A percentile compares a stretch with the other conserved stretches of the same genome.
phyloP scores from a whole-genome alignment of 1,140 invertebrate genomes.

The Drosophila repleta region DNA sequence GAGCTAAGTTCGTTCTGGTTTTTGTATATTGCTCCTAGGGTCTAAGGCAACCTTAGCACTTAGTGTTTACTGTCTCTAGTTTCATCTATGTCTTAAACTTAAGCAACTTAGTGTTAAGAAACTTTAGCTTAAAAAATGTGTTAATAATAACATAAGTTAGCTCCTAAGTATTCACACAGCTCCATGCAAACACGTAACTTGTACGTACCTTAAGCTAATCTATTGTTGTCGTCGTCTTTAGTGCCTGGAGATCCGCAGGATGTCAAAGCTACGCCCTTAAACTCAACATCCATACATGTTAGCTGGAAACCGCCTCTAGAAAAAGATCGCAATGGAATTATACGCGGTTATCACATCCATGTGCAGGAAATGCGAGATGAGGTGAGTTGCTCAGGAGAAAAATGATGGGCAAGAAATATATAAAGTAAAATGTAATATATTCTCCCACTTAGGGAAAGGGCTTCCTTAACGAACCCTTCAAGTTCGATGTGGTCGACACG shows the following conservation, averaged over 20 bases:
- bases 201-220: conserved; percentile 58
- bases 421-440: background rate
- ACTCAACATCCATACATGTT: conserved; percentile 96
- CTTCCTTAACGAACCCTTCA: conserved; percentile 92
- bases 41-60: conserved; percentile 54
- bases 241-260: conserved; percentile 98
- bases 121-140: background rate
- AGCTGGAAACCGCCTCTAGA: conserved; percentile 95
- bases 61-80: conserved; percentile 50
- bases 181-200: conserved; percentile 9
- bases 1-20: conserved; percentile 67
- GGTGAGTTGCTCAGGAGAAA: conserved; percentile 84
- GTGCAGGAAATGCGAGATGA: conserved; percentile 95
- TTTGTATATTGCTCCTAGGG: conserved; percentile 55
- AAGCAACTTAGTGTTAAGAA: conserved; percentile 50
- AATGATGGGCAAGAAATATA: background rate
- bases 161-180: conserved; percentile 24
- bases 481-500: conserved; percentile 92
- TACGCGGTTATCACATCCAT: conserved; percentile 97
- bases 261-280: conserved; percentile 93
- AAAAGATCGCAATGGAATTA: conserved; percentile 97
- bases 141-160: conserved; percentile 42
- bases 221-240: conserved; percentile 84
- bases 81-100: conserved; percentile 38
- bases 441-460: conserved; percentile 87